phyloP scores from a whole-genome alignment of 2,797 vertebrate species.

The Danio kyathit region DNA sequence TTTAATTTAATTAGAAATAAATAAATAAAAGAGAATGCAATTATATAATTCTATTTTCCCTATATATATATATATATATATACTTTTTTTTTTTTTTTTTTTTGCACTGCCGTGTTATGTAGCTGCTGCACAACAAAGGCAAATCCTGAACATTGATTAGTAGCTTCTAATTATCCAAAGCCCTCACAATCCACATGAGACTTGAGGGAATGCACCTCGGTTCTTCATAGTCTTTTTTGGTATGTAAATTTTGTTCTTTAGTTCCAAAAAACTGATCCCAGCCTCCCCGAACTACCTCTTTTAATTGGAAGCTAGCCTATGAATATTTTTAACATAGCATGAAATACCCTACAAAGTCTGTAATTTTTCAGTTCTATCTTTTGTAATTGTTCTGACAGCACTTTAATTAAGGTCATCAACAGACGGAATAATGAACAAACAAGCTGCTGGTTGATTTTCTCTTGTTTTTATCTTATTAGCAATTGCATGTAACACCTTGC shows the following conservation, averaged over 20 bases:
- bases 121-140: background rate
- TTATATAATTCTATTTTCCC: too few relatives aligned
- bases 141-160: constrained; percentile 41
- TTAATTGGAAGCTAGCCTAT: constrained; percentile 48
- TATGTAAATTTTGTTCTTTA: constrained; percentile 29
- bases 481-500: background rate
- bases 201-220: constrained; percentile 14
- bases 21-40: too few relatives aligned
- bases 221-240: constrained; percentile 27
- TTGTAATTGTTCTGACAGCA: constrained; percentile 16
- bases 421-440: constrained; percentile 35
- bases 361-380: background rate
- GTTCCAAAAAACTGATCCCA: constrained; percentile 30
- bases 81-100: too few relatives aligned
- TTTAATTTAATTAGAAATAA: too few relatives aligned
- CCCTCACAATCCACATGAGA: constrained; percentile 35
- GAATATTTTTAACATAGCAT: constrained; percentile 43
- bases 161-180: constrained; percentile 50
- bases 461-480: constrained; percentile 20
- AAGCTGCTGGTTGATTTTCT: constrained; percentile 15
- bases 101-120: background rate
- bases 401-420: constrained; percentile 33
- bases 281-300: constrained; percentile 37
- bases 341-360: constrained; percentile 37
- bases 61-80: too few relatives aligned